Evolutionary conservation across 1,140 invertebrate species (phyloP).

Genomic region (Temnothorax curvispinosus): DNA sequence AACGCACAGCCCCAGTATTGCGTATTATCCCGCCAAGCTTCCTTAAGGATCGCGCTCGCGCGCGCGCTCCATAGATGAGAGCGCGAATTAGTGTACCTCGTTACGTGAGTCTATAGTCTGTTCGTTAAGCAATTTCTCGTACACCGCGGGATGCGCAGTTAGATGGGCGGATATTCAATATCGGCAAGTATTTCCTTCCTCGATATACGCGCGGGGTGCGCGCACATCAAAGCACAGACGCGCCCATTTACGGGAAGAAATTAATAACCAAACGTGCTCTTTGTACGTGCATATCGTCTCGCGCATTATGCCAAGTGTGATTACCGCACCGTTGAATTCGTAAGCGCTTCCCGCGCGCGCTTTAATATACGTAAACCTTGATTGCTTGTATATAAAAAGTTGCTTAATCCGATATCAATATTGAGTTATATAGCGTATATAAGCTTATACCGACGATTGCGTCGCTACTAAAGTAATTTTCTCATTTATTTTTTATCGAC

Average conservation of each 20-base stretch:
- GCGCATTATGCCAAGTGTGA: constrained; percentile 34
- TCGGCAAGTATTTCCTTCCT: constrained; percentile 74
- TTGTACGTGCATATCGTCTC: neutral
- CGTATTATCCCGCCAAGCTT: constrained; percentile 47
- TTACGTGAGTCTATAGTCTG: constrained; percentile 68
- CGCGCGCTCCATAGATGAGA: constrained; percentile 42
- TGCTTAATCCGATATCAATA: constrained; percentile 26
- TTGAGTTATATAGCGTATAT: neutral
- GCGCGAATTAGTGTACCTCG: constrained; percentile 68
- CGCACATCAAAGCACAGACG: constrained; percentile 43
- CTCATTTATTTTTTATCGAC: constrained; percentile 15
- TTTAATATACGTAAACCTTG: neutral
- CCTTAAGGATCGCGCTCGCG: constrained; percentile 35
- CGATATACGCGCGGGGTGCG: neutral
- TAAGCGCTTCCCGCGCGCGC: neutral
- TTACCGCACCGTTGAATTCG: constrained; percentile 5
- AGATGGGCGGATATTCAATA: constrained; percentile 79
- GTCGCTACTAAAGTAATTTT: constrained; percentile 14
- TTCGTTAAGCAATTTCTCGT: constrained; percentile 75
- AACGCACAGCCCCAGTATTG: neutral
- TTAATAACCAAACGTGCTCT: constrained; percentile 24
- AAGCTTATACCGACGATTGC: neutral
- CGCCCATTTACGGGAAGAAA: constrained; percentile 29
- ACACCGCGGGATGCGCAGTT: constrained; percentile 66
- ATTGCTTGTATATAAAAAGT: constrained; percentile 37